Conservation (phyloP, 2,113 vertebrate genomes). For the Axis porcinus region DNA sequence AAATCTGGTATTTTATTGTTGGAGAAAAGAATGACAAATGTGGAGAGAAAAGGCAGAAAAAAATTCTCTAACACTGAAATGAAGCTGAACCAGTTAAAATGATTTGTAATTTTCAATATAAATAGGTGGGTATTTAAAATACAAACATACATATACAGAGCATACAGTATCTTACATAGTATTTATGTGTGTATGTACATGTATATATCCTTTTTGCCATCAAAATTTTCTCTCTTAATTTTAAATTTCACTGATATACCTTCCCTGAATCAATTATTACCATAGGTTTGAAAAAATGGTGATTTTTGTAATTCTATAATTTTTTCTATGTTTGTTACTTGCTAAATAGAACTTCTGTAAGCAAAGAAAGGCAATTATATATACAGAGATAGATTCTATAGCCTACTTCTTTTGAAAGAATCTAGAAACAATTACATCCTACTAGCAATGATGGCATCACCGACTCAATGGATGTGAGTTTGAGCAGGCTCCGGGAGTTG, state of each 20-base stretch:
- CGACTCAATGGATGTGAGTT: not conserved
- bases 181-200: not conserved
- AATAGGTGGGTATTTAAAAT: not conserved
- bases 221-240: not conserved
- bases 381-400: not conserved
- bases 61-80: not conserved
- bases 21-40: not conserved
- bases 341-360: not conserved
- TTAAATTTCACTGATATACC: not conserved
- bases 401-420: not conserved
- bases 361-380: not conserved
- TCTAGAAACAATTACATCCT: not conserved
- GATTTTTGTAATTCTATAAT: not conserved
- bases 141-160: not conserved
- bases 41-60: not conserved
- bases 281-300: not conserved
- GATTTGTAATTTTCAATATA: not conserved
- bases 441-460: not conserved
- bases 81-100: not conserved
- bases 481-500: not conserved
- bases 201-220: not conserved
- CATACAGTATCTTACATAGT: not conserved
- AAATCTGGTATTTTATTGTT: not conserved
- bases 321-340: not conserved
- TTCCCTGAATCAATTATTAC: not conserved